Conservation (phyloP, 2,797 vertebrate genomes). For the Anguilla obscura region DNA sequence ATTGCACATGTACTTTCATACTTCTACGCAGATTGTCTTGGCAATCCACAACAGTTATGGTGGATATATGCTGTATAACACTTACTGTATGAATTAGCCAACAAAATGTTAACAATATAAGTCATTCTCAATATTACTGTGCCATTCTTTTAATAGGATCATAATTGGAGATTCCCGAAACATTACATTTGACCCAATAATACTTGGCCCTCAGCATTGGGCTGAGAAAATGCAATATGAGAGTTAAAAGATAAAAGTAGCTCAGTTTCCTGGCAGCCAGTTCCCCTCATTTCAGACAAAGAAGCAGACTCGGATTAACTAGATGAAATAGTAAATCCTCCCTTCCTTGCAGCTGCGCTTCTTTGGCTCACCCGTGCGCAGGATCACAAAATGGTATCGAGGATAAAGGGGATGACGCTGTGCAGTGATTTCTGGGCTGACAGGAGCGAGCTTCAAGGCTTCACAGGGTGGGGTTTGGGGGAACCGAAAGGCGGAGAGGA, state of each 20-base stretch:
- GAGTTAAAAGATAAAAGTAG: background rate
- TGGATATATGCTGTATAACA: background rate
- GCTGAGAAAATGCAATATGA: background rate
- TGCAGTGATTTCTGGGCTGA: background rate
- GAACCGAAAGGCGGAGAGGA: background rate
- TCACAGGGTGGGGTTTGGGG: background rate
- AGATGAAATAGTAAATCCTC: slow-evolving; percentile 1
- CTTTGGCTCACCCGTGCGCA: background rate
- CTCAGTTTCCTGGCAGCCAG: background rate
- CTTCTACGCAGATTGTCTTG: background rate
- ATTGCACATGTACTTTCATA: background rate
- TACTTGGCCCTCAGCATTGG: background rate
- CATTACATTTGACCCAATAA: no score
- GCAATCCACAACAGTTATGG: background rate
- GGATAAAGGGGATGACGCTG: background rate
- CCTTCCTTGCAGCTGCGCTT: background rate
- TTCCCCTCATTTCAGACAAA: background rate
- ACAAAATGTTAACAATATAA: no score
- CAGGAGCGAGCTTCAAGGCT: background rate
- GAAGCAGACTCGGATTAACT: background rate
- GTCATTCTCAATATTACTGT: no score
- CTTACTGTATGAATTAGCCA: no score
- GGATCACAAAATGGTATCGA: background rate
- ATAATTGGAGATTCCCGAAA: background rate
- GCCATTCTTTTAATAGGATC: background rate